Percentiles rank a stretch among this genome's conserved stretches.
phyloP scores from a whole-genome alignment of 2,113 vertebrate genomes.

The Muscicapa adusta region DNA sequence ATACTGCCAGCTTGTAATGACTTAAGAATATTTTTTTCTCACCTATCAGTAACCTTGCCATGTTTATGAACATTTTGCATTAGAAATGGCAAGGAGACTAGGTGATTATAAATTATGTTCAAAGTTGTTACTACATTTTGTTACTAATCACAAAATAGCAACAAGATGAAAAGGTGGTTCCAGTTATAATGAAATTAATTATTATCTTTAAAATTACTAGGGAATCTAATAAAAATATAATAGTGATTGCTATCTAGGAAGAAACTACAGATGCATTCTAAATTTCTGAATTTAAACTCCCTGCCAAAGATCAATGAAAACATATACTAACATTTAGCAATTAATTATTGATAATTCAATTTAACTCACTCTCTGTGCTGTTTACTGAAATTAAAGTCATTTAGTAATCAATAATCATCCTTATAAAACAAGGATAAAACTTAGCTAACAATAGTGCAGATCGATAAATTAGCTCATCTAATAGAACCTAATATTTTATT shows the following conservation, averaged over 20 bases:
- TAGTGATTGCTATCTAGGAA: not conserved
- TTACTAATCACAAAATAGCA: not conserved
- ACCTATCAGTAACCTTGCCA: not conserved
- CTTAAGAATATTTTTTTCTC: not conserved
- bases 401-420: slow-evolving; percentile 33
- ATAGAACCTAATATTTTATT: not conserved
- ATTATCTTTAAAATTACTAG: not conserved
- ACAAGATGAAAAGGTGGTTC: not conserved
- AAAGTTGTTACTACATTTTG: not conserved
- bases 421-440: slow-evolving; percentile 34
- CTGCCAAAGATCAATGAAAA: slow-evolving; percentile 28
- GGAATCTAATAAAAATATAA: not conserved
- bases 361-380: slow-evolving; percentile 27
- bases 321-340: slow-evolving; percentile 4
- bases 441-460: slow-evolving; percentile 1
- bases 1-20: not conserved
- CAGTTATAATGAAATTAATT: not conserved
- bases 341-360: slow-evolving; percentile 58
- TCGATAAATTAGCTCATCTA: slow-evolving; percentile 46
- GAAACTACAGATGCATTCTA: not conserved
- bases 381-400: slow-evolving; percentile 46
- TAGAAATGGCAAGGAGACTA: not conserved
- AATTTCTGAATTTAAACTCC: not conserved
- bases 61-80: not conserved
- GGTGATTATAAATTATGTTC: not conserved